Conservation (phyloP, 2,888 invertebrate species). For the Acleris sparsana region DNA sequence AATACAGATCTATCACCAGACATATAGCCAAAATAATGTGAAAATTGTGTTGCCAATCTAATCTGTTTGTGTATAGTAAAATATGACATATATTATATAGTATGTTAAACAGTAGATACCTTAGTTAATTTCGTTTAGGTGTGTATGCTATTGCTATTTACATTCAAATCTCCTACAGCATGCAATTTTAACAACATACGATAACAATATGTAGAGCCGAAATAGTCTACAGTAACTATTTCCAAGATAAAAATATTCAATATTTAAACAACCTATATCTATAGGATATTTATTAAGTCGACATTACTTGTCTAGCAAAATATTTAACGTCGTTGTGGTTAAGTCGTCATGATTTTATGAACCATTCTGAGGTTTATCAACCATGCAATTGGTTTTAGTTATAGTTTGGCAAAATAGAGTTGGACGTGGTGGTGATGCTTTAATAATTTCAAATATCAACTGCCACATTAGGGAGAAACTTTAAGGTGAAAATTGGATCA, state of each 20-base stretch:
- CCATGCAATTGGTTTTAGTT: too few species aligned
- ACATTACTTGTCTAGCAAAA: slow-evolving; percentile 18
- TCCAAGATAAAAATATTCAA: slow-evolving; percentile 36
- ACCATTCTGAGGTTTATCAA: too few species aligned
- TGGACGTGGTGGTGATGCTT: too few species aligned
- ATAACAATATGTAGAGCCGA: slow-evolving; percentile 65
- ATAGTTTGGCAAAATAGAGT: too few species aligned
- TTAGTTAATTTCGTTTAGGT: slow-evolving; percentile 37
- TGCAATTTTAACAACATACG: slow-evolving; percentile 68
- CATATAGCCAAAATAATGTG: slow-evolving; percentile 48
- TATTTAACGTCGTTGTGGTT: slow-evolving; percentile 23
- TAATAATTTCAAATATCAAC: too few species aligned
- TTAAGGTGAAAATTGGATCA: too few species aligned
- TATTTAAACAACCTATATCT: slow-evolving; percentile 43
- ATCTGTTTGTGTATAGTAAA: slow-evolving; percentile 27
- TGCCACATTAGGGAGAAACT: too few species aligned
- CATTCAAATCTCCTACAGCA: slow-evolving; percentile 70
- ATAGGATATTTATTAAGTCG: slow-evolving; percentile 36
- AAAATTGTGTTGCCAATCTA: slow-evolving; percentile 37
- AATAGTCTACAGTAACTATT: slow-evolving; percentile 45
- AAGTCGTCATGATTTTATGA: background rate
- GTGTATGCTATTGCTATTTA: slow-evolving; percentile 59
- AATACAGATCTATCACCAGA: slow-evolving; percentile 58
- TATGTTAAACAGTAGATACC: slow-evolving; percentile 27
- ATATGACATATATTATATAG: slow-evolving; percentile 11